These are phyloP conservation scores for Zaprionus ornatus DNA, from an alignment of 1,140 invertebrate genomes.

Conservation along the genomic window DNA sequence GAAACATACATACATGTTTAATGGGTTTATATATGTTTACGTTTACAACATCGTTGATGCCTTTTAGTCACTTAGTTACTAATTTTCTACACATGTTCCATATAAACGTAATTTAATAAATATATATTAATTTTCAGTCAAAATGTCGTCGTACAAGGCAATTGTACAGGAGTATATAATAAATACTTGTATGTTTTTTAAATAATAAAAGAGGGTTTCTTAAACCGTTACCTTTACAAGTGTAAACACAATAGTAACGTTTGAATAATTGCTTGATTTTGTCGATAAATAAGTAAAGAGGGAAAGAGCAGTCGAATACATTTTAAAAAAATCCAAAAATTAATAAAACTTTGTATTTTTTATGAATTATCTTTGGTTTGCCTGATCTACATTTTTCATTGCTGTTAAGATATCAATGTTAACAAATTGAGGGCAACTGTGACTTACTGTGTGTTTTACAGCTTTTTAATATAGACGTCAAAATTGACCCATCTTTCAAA, in stretches of 20 bases:
- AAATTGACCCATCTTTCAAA: background rate
- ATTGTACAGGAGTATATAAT: constrained; percentile 28
- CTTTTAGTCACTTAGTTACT: constrained; percentile 46
- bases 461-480: too few relatives aligned
- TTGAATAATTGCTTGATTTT: background rate
- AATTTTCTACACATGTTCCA: constrained; percentile 48
- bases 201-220: background rate
- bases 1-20: constrained; percentile 55
- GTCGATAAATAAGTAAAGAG: background rate
- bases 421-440: too few relatives aligned
- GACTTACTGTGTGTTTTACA: too few relatives aligned
- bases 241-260: background rate
- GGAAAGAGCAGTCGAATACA: background rate
- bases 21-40: constrained; percentile 9
- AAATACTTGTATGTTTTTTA: background rate
- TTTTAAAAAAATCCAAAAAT: background rate
- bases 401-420: background rate
- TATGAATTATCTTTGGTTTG: constrained; percentile 2
- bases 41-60: constrained; percentile 24
- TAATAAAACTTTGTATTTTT: background rate
- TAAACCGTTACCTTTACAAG: background rate
- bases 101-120: constrained; percentile 47
- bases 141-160: constrained; percentile 45
- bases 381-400: background rate
- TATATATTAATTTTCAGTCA: constrained; percentile 61